Evolutionary conservation across 1,140 invertebrate genomes (phyloP).

Genomic region (Limonius californicus): DNA sequence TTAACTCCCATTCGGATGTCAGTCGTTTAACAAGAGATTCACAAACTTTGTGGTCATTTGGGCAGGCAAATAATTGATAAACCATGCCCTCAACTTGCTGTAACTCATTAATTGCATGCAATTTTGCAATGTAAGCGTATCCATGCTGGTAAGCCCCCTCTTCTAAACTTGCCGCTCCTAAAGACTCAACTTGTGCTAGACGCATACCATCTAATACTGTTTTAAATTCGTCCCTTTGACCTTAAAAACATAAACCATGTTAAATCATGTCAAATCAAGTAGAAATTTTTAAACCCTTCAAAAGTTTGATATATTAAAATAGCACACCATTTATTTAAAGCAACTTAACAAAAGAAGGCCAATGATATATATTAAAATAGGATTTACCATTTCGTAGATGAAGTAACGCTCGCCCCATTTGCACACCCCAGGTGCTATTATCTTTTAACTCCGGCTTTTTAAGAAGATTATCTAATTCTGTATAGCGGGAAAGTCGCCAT

Average conservation of each 20-base stretch:
- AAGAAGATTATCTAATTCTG: conserved; percentile 64
- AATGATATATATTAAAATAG: too few relatives aligned
- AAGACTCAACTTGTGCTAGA: conserved; percentile 58
- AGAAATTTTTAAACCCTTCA: too few relatives aligned
- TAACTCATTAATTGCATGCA: conserved; percentile 61
- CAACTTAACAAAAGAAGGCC: too few relatives aligned
- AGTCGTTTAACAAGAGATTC: conserved; percentile 48
- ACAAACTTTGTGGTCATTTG: conserved; percentile 32
- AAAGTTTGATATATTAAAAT: too few relatives aligned
- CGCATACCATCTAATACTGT: conserved; percentile 51
- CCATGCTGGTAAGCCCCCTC: conserved; percentile 76
- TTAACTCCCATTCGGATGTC: conserved; percentile 54
- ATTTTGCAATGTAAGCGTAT: conserved; percentile 76
- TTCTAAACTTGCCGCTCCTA: conserved; percentile 55
- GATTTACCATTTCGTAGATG: conserved; percentile 48
- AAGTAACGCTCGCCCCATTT: conserved; percentile 58
- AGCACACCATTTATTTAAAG: too few relatives aligned
- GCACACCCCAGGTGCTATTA: conserved; percentile 57
- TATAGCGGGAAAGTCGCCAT: conserved; percentile 82
- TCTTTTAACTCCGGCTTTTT: conserved; percentile 50
- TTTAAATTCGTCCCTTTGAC: conserved; percentile 46
- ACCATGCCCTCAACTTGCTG: conserved; percentile 54
- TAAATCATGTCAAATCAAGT: too few relatives aligned
- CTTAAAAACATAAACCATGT: too few relatives aligned
- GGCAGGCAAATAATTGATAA: conserved; percentile 38